Conservation (phyloP, 2,797 vertebrate genomes). For the Myripristis jacobus region DNA sequence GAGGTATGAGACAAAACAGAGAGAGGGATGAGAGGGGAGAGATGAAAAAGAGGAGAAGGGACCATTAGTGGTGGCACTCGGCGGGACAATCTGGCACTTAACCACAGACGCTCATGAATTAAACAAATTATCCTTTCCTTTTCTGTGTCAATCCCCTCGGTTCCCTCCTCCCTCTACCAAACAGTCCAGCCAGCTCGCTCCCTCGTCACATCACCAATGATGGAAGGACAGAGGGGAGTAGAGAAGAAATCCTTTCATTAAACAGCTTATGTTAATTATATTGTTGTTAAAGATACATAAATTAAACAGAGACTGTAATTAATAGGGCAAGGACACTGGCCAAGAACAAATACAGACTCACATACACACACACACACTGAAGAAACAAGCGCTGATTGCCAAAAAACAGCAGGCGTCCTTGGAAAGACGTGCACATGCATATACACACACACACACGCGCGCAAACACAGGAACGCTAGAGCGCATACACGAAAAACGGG, state of each 20-base stretch:
- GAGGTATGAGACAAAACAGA: conserved; percentile 68
- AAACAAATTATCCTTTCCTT: conserved; percentile 83
- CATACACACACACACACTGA: conserved; percentile 29
- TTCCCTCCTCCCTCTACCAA: conserved; percentile 52
- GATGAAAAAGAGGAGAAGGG: conserved; percentile 43
- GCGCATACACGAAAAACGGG: conserved; percentile 40
- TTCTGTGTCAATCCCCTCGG: conserved; percentile 78
- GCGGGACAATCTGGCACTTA: conserved; percentile 79
- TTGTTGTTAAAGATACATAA: conserved; percentile 79
- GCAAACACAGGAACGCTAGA: conserved; percentile 19
- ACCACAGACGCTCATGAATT: conserved; percentile 83
- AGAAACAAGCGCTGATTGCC: conserved; percentile 70
- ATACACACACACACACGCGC: conserved; percentile 26
- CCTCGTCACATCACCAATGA: conserved; percentile 69
- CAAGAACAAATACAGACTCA: conserved; percentile 78
- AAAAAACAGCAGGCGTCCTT: conserved; percentile 80
- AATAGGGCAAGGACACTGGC: conserved; percentile 79
- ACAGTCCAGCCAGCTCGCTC: conserved; percentile 61
- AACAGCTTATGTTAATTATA: conserved; percentile 83
- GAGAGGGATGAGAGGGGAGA: conserved; percentile 29
- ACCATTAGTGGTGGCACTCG: conserved; percentile 76
- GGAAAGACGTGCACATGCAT: conserved; percentile 56
- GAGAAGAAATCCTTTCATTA: conserved; percentile 68
- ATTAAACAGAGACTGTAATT: conserved; percentile 81
- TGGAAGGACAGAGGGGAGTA: conserved; percentile 56